Base-by-base conservation (phyloP, 1,140 invertebrate species). In the Cotesia typhae region DNA sequence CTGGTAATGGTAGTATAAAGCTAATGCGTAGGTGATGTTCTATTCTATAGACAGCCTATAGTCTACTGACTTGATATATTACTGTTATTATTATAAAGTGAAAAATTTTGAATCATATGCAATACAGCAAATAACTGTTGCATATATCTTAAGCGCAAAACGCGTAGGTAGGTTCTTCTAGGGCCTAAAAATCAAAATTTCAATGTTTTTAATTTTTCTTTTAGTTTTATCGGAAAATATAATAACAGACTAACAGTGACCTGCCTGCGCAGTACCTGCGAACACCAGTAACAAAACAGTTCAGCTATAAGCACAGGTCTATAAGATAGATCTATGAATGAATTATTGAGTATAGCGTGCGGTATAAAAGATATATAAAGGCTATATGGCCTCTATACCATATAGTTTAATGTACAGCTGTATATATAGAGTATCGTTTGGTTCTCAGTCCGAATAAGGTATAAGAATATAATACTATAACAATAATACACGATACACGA, bases 291-390 rank as follows among this genome's bases (percentile, higher is more conserved):
- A 28, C 28, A 28, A 28, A 28, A 28, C 28, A 28, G 28, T 28
- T 28, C 28, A 28, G 28, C 28, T 52, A 68, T 57, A 6, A 57
- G 14, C 17, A 20, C 4, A 12, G 41, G 53, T 51, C 61, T 70
- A 65, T 79, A 82, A 84, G 83, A 85, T 84, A 80, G 77, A 82
- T 81, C 76, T 76, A 73, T 75, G 71, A 20, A 53, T 85, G 82
- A 84, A 86, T 86, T 85, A 86, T 86, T 85, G 78, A 86, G 79
- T 76, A 75, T 85, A 78, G 82, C 83, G 83, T 86, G 82, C 77
- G 73, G 72, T 68, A 64, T 47, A 71, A 71, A 55, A 76, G 74
- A 57, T 47, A 47, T 47, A 47, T 47, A 72, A 71, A 55, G 76
- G 74, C 63, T 47, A 47, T 47, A 47, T 1, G 41, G 6, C 6